A percentile compares a stretch with the other conserved stretches of the same genome.
Evolutionary conservation across 2,888 invertebrate species (phyloP).

Genomic region (Microchrysa polita): DNA sequence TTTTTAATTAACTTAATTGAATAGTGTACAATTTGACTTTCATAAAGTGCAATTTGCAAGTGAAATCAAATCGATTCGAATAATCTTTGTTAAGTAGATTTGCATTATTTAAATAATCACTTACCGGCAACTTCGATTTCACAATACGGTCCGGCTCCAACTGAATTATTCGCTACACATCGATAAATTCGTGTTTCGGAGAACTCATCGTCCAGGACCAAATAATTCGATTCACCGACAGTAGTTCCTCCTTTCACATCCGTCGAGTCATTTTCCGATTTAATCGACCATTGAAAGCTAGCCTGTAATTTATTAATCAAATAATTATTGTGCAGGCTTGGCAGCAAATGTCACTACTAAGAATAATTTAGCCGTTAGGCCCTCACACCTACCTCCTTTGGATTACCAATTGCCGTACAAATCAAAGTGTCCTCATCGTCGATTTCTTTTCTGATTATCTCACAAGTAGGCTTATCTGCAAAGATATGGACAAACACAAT

Average conservation of each 20-base stretch:
- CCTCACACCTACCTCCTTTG: slow-evolving; percentile 64
- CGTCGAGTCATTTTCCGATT: slow-evolving; percentile 83
- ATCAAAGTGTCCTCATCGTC: slow-evolving; percentile 80
- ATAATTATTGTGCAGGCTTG: not conserved
- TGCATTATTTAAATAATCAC: slow-evolving; percentile 49
- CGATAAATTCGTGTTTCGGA: slow-evolving; percentile 78
- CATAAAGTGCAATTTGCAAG: not conserved
- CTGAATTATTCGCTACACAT: slow-evolving; percentile 85
- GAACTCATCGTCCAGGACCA: slow-evolving; percentile 72
- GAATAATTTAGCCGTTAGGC: not conserved
- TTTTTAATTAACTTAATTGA: slow-evolving; percentile 46
- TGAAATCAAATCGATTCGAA: not conserved
- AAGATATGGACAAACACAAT: slow-evolving; percentile 42
- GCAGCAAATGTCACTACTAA: no score
- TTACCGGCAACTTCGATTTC: slow-evolving; percentile 76
- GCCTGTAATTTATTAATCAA: slow-evolving; percentile 63
- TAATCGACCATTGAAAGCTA: slow-evolving; percentile 84
- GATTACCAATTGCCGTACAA: slow-evolving; percentile 85
- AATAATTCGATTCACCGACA: slow-evolving; percentile 64
- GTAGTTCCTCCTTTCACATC: slow-evolving; percentile 63
- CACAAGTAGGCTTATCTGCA: slow-evolving; percentile 84
- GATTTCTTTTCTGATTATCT: slow-evolving; percentile 76
- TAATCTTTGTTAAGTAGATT: no score
- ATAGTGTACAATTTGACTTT: not conserved
- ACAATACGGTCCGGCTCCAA: slow-evolving; percentile 74